Conservation (phyloP, 1,140 invertebrate species). For the Copidosoma floridanum region DNA sequence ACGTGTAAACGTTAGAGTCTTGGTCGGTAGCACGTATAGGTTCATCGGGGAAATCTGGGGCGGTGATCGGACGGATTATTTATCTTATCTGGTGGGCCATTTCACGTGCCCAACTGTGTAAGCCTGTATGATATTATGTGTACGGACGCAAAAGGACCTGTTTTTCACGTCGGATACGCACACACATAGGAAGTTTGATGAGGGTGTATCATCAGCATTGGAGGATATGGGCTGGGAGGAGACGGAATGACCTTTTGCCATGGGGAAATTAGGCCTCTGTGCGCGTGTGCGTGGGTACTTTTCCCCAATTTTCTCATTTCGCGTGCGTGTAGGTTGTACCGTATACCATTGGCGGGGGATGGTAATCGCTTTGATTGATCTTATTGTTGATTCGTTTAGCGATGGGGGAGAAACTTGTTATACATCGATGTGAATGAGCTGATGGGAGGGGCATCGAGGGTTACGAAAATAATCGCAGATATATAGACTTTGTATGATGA, state of each 20-base stretch:
- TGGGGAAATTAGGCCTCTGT: too few species aligned
- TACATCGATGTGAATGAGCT: too few species aligned
- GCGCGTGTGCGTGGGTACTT: too few species aligned
- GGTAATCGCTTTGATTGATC: constrained; percentile 3
- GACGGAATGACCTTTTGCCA: neutral
- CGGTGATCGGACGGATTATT: constrained; percentile 27
- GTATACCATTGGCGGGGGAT: neutral
- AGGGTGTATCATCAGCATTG: neutral
- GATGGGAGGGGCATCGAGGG: too few species aligned
- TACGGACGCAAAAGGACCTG: too few species aligned
- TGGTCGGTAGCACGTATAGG: neutral
- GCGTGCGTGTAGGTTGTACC: too few species aligned
- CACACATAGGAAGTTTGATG: neutral
- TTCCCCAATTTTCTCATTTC: neutral
- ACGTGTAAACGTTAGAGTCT: neutral
- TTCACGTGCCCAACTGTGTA: constrained; percentile 5
- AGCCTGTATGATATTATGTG: too few species aligned
- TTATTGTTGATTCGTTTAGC: constrained; percentile 23
- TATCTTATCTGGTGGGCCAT: constrained; percentile 37
- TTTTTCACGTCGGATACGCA: too few species aligned
- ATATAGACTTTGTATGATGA: too few species aligned
- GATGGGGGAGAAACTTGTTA: constrained; percentile 20
- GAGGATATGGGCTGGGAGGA: neutral
- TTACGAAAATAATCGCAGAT: too few species aligned
- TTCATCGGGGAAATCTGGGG: constrained; percentile 17